Conservation (phyloP, 2,113 vertebrate genomes). For the Rhinoderma darwinii region DNA sequence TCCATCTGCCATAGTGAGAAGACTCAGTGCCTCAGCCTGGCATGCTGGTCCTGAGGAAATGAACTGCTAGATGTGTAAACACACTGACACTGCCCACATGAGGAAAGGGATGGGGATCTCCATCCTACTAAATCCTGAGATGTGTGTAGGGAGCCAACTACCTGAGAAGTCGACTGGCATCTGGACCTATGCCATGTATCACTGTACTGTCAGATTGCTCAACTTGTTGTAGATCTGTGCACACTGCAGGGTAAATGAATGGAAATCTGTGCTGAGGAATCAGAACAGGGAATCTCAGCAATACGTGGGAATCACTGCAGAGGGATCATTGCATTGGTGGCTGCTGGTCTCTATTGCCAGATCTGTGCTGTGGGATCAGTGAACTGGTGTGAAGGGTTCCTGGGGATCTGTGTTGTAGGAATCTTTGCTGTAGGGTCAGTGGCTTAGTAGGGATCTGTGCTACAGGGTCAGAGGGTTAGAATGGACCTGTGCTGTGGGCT, state of each 20-base stretch:
- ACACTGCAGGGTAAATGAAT: neutral
- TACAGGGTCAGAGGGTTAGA: neutral
- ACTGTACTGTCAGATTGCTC: neutral
- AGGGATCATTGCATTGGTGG: neutral
- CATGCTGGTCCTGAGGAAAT: slow-evolving; percentile 33
- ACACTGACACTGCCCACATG: slow-evolving; percentile 36
- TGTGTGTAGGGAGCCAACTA: neutral
- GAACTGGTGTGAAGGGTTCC: no score
- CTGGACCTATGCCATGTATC: neutral
- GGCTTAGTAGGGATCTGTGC: neutral
- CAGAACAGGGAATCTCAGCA: neutral
- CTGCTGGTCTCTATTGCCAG: no score
- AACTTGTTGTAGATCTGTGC: neutral
- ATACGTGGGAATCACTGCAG: neutral
- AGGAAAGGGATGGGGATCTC: neutral
- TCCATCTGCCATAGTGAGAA: slow-evolving; percentile 35
- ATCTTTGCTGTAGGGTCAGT: neutral
- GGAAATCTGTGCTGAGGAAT: neutral
- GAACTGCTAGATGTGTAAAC: neutral
- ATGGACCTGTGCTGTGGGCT: neutral
- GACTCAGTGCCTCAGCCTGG: slow-evolving; percentile 31
- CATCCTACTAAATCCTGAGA: neutral
- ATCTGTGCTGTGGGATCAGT: neutral
- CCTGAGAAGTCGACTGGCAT: neutral
- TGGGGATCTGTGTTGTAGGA: neutral